phyloP scores from a whole-genome alignment of 2,888 invertebrate species.

The Oxycera nigricornis region DNA sequence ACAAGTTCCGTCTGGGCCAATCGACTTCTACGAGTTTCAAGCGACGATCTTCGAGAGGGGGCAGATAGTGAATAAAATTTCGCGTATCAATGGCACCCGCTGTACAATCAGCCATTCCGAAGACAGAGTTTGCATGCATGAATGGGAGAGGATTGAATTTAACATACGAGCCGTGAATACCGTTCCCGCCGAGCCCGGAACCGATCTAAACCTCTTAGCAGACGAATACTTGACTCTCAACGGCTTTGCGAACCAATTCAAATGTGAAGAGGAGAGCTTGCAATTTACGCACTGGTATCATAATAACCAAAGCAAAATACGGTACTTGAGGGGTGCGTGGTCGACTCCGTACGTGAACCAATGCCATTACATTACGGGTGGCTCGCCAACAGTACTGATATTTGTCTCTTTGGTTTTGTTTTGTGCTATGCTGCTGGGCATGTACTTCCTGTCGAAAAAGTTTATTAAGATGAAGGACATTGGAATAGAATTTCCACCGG shows the following conservation, averaged over 20 bases:
- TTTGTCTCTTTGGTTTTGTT: slow-evolving; percentile 47
- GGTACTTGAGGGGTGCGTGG: slow-evolving; percentile 43
- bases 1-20: slow-evolving; percentile 63
- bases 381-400: slow-evolving; percentile 48
- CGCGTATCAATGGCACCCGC: slow-evolving; percentile 48
- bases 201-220: slow-evolving; percentile 42
- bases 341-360: neutral
- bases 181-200: slow-evolving; percentile 42
- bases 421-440: slow-evolving; percentile 44
- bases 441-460: slow-evolving; percentile 53
- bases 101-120: slow-evolving; percentile 46
- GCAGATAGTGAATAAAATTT: slow-evolving; percentile 45
- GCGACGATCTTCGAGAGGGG: slow-evolving; percentile 27
- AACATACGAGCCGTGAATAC: slow-evolving; percentile 58
- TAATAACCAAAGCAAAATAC: neutral
- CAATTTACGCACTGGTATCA: neutral
- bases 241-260: neutral
- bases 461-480: slow-evolving; percentile 58
- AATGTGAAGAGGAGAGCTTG: slow-evolving; percentile 37
- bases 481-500: slow-evolving; percentile 54
- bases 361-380: slow-evolving; percentile 12
- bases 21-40: slow-evolving; percentile 67
- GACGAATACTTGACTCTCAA: neutral
- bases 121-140: slow-evolving; percentile 49
- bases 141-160: slow-evolving; percentile 41